Percentiles rank a stretch among this genome's conserved stretches.
Evolutionary conservation across 2,797 vertebrate genomes (phyloP).

Genomic region (Monodelphis domestica): DNA sequence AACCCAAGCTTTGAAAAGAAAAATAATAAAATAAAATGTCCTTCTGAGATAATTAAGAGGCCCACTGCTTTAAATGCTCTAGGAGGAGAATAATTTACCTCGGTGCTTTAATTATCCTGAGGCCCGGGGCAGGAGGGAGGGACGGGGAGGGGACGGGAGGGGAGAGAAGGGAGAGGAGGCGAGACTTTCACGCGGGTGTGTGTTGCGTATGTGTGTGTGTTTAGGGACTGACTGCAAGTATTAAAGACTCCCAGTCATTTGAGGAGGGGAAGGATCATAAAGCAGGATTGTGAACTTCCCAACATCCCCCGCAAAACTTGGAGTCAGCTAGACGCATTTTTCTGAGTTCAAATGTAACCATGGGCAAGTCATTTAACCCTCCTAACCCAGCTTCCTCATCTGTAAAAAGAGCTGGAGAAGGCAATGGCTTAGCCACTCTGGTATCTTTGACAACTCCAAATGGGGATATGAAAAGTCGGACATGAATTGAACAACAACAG

Average conservation of each 20-base stretch:
- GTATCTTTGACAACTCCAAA: not conserved
- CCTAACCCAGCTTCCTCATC: not conserved
- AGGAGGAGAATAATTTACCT: not conserved
- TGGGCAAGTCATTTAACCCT: not conserved
- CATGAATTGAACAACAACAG: not conserved
- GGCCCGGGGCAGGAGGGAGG: not conserved
- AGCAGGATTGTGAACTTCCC: not conserved
- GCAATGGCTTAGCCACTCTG: not conserved
- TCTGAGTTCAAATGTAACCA: not conserved
- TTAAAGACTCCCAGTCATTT: not conserved
- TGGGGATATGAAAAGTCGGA: not conserved
- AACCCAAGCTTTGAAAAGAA: conserved; percentile 45
- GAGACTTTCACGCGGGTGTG: too few relatives aligned
- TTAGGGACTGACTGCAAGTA: too few relatives aligned
- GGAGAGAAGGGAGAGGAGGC: too few relatives aligned
- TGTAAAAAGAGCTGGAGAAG: not conserved
- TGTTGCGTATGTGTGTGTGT: too few relatives aligned
- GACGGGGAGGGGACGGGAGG: not conserved
- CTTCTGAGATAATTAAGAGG: not conserved
- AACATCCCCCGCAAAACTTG: too few relatives aligned
- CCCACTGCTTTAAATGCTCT: not conserved
- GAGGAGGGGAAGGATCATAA: not conserved
- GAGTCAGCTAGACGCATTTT: not conserved
- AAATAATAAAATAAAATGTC: conserved; percentile 2
- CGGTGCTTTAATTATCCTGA: not conserved